phyloP scores from a whole-genome alignment of 2,113 vertebrate species.

The Bothrops jararaca region DNA sequence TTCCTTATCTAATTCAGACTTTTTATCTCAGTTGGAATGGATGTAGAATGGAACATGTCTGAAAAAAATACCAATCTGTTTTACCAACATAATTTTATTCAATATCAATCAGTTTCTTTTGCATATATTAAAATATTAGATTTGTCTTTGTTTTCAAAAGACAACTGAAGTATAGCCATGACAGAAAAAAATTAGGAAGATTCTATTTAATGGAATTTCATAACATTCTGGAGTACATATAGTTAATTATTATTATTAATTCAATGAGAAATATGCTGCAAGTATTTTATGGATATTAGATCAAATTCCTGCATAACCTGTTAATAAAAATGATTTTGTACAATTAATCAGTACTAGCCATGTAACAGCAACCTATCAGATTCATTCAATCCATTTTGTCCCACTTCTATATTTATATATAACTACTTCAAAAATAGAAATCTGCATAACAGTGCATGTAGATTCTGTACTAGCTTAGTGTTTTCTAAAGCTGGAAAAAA shows the following conservation, averaged over 20 bases:
- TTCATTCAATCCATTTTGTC: background rate
- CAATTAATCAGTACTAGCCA: background rate
- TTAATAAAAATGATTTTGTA: background rate
- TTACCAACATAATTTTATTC: background rate
- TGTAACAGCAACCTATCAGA: background rate
- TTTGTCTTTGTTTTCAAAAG: background rate
- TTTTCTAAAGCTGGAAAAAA: background rate
- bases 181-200: background rate
- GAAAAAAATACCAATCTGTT: background rate
- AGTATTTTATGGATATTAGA: background rate
- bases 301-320: background rate
- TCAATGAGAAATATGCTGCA: background rate
- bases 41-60: background rate
- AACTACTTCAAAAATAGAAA: background rate
- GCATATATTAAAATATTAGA: background rate
- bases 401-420: background rate
- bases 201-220: background rate
- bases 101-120: background rate
- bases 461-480: background rate
- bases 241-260: background rate
- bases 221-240: background rate
- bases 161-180: background rate
- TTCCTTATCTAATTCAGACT: background rate
- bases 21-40: background rate
- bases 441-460: background rate